Evolutionary conservation across 2,888 invertebrate genomes (phyloP).

Genomic region (Netelia fuscicornis): DNA sequence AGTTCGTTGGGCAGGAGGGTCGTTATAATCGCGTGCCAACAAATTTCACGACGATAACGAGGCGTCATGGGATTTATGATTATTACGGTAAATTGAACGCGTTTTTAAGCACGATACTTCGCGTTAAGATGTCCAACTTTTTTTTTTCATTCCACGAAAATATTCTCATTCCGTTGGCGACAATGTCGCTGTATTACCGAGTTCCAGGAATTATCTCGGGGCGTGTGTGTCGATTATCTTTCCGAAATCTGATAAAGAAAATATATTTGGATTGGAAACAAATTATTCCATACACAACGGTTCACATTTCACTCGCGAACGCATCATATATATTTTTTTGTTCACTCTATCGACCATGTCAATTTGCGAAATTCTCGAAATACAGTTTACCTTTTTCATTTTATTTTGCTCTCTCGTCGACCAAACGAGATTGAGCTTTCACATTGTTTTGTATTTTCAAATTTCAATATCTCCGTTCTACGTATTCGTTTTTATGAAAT

Average conservation of each 20-base stretch:
- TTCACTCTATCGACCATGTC: too few species aligned
- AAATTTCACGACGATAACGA: constrained; percentile 26
- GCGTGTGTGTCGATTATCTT: background rate
- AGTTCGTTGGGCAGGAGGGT: background rate
- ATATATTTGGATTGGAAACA: too few species aligned
- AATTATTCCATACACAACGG: too few species aligned
- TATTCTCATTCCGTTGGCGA: background rate
- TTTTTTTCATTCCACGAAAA: background rate
- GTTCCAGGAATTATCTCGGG: background rate
- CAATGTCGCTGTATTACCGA: background rate
- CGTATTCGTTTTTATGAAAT: background rate
- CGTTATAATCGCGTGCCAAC: constrained; percentile 34
- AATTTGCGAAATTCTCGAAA: too few species aligned
- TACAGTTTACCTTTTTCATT: too few species aligned
- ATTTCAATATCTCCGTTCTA: background rate
- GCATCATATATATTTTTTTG: too few species aligned
- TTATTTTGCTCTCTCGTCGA: background rate
- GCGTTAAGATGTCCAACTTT: background rate
- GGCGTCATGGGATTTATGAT: constrained; percentile 27
- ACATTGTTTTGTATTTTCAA: too few species aligned
- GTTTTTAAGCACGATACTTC: constrained; percentile 11
- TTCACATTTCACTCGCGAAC: too few species aligned
- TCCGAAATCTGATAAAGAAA: background rate
- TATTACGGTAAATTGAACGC: background rate
- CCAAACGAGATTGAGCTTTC: too few species aligned